Conservation (phyloP, 2,113 vertebrate genomes). For the Litocranius walleri region DNA sequence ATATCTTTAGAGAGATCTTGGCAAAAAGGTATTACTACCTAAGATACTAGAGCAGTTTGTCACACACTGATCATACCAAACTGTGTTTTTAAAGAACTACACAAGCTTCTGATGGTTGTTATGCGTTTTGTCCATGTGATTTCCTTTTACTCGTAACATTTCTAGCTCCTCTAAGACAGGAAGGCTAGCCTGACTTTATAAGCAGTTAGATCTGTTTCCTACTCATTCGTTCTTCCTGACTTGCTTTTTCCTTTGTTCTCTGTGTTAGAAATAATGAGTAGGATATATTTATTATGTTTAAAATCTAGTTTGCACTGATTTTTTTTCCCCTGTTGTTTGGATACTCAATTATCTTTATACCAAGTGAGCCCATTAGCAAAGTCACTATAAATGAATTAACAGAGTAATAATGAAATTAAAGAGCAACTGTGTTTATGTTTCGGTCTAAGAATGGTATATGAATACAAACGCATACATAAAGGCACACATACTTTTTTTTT, state of each 20-base stretch:
- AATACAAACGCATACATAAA: not conserved
- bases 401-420: constrained; percentile 23
- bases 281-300: not conserved
- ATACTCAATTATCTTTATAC: not conserved
- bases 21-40: not conserved
- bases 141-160: not conserved
- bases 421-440: not conserved
- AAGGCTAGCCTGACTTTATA: not conserved
- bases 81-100: not conserved
- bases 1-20: not conserved
- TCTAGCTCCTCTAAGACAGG: not conserved
- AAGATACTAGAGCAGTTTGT: not conserved
- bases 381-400: not conserved
- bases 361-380: not conserved
- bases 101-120: not conserved
- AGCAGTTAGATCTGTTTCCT: not conserved
- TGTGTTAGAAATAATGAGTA: not conserved
- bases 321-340: not conserved
- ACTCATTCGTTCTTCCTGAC: not conserved
- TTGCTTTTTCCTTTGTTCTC: not conserved
- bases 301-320: not conserved
- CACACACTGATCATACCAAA: not conserved
- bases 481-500: not conserved
- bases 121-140: not conserved
- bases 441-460: not conserved